Conservation (phyloP, 2,797 vertebrate genomes). For the Ptychadena robeensis region DNA sequence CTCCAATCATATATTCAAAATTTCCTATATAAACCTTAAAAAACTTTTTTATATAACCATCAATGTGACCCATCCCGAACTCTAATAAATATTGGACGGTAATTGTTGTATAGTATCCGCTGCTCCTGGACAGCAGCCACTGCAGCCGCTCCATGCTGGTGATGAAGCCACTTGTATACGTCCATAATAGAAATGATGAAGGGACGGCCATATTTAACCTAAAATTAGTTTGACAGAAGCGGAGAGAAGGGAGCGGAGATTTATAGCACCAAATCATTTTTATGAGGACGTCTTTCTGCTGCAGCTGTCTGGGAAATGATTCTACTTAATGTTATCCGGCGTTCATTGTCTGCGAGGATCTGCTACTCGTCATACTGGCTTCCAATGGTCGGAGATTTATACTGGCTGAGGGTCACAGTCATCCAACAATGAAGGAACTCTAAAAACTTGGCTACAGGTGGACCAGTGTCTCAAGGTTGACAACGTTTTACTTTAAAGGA, state of each 20-base stretch:
- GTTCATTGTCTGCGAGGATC: neutral
- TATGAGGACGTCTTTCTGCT: conserved; percentile 11
- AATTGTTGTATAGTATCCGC: neutral
- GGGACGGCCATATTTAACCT: conserved; percentile 15
- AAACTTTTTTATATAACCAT: conserved; percentile 4
- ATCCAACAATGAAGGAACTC: neutral
- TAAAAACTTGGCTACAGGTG: no score
- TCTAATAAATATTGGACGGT: conserved; percentile 4
- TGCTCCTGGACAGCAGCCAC: neutral
- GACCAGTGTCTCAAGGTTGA: no score
- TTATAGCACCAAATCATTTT: conserved; percentile 31
- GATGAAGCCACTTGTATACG: neutral
- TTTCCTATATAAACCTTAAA: neutral
- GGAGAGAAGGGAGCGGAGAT: neutral
- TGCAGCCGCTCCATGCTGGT: neutral
- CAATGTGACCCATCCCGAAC: neutral
- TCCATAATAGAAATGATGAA: conserved; percentile 24
- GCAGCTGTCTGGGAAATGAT: conserved; percentile 21
- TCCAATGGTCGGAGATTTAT: conserved; percentile 9
- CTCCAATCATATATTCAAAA: neutral
- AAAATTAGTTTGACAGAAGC: conserved; percentile 29
- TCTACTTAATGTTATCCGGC: neutral
- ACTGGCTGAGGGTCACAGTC: neutral
- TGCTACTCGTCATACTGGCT: conserved; percentile 12
- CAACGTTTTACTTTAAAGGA: no score